Evolutionary conservation across 2,888 invertebrate genomes (phyloP).

Genomic region (Eupeodes luniger): DNA sequence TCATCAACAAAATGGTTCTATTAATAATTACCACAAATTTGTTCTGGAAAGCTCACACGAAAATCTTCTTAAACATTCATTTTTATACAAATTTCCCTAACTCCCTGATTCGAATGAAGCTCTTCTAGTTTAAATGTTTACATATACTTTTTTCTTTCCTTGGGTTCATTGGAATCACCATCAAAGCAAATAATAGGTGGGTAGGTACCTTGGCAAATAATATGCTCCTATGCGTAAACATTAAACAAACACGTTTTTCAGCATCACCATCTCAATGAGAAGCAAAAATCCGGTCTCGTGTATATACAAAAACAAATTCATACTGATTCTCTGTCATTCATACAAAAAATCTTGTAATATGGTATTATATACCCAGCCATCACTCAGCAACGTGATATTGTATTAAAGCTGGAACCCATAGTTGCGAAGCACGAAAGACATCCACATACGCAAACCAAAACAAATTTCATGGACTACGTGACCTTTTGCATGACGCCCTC

Average conservation of each 20-base stretch:
- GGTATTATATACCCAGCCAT: not conserved
- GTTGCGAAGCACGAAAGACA: not conserved
- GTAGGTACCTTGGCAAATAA: not conserved
- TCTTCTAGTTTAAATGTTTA: not conserved
- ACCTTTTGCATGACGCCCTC: constrained; percentile 46
- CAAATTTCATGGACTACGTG: constrained; percentile 53
- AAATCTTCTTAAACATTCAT: no score
- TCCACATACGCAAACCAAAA: not conserved
- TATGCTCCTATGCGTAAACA: constrained; percentile 26
- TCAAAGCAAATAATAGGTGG: not conserved
- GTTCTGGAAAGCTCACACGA: no score
- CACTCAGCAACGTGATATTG: constrained; percentile 5
- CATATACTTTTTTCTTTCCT: not conserved
- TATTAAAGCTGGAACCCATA: not conserved
- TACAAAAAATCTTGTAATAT: not conserved
- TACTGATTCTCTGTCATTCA: constrained; percentile 3
- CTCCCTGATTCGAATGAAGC: not conserved
- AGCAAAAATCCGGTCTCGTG: constrained; percentile 11
- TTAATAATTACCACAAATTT: no score
- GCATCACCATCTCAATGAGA: constrained; percentile 16
- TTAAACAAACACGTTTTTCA: constrained; percentile 41
- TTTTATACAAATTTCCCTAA: no score
- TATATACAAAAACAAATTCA: not conserved
- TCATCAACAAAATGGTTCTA: no score
- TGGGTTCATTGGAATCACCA: not conserved